Evolutionary conservation across 2,113 vertebrate species (phyloP).

Genomic region (Donacobius atricapilla): DNA sequence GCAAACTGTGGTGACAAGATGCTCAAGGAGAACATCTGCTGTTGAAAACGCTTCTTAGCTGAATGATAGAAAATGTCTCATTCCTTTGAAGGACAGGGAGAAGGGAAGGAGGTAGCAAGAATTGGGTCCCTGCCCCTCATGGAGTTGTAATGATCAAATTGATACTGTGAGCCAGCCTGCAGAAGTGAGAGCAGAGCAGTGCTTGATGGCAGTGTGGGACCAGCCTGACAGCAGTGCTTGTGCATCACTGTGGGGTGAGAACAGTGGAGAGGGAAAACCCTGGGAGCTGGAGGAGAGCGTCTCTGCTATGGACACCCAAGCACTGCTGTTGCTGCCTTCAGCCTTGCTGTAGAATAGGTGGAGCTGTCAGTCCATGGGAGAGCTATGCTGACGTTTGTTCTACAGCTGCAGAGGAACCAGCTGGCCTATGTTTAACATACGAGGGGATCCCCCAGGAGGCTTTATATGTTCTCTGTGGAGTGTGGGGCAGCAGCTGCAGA

Average conservation of each 20-base stretch:
- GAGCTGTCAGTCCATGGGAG: not conserved
- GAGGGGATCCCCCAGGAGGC: not conserved
- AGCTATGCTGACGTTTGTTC: not conserved
- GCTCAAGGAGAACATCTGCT: not conserved
- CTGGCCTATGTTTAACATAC: not conserved
- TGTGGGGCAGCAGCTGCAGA: not conserved
- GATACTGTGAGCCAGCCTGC: not conserved
- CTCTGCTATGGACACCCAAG: not conserved
- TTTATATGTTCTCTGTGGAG: not conserved
- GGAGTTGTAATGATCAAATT: not conserved
- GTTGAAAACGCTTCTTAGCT: not conserved
- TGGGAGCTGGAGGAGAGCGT: not conserved
- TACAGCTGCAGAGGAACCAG: slow-evolving; percentile 6
- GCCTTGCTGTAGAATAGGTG: not conserved
- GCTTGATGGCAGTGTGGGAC: not conserved
- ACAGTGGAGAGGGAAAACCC: not conserved
- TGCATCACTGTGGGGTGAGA: not conserved
- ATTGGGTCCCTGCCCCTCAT: not conserved
- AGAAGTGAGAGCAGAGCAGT: not conserved
- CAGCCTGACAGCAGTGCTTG: not conserved
- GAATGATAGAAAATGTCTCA: not conserved
- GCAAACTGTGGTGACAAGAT: not conserved
- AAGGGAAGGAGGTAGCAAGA: not conserved
- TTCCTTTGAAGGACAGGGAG: not conserved
- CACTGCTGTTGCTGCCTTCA: not conserved